Evolutionary conservation across 35 echinoderm and acorn worm genomes (phyloP).

Genomic region (Hemicentrotus pulcherrimus): DNA sequence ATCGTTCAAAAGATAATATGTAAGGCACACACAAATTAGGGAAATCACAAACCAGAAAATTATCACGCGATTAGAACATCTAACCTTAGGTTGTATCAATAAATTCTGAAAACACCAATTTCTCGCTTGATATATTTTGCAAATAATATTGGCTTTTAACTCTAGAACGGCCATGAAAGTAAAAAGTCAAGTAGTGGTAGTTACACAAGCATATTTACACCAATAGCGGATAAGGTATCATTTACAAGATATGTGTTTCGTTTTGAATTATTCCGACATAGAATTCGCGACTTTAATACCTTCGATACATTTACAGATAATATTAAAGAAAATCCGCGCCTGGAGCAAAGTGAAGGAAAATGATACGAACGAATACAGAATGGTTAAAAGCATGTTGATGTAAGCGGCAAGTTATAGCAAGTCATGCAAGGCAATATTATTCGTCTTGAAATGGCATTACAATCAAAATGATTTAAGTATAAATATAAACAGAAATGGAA

Average conservation of each 20-base stretch:
- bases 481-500: no score
- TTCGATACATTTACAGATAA: not conserved
- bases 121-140: not conserved
- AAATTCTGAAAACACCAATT: not conserved
- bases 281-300: not conserved
- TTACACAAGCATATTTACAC: slow-evolving; percentile 7
- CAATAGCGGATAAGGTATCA: not conserved
- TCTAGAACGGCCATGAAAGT: not conserved
- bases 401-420: not conserved
- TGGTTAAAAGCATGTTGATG: not conserved
- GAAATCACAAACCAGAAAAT: not conserved
- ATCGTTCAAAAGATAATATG: no score
- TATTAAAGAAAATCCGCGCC: not conserved
- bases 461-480: no score
- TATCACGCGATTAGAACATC: not conserved
- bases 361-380: not conserved
- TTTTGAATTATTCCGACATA: not conserved
- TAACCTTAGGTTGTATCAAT: not conserved
- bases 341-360: not conserved
- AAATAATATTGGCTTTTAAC: not conserved
- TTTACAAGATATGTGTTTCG: not conserved
- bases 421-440: not conserved
- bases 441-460: not conserved
- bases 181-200: not conserved
- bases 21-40: not conserved